These are phyloP conservation scores for Diarsia mendica DNA, from an alignment of 2,888 invertebrate genomes.

Conservation along the genomic window DNA sequence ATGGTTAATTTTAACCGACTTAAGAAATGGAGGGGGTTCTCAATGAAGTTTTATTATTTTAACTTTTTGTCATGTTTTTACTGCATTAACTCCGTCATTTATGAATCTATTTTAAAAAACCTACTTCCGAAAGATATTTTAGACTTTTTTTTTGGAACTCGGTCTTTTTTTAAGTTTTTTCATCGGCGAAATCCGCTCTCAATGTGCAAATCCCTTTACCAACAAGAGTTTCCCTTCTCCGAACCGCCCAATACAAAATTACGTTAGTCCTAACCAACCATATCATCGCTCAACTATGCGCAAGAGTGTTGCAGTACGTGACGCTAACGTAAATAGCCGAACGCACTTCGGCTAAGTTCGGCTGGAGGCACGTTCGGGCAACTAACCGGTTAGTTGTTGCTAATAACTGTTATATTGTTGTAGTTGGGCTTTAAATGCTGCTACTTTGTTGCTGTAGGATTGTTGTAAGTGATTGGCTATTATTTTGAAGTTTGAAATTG, in stretches of 20 bases:
- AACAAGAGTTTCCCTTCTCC: constrained; percentile 28
- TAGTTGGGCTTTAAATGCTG: too few relatives aligned
- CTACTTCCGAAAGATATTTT: too few relatives aligned
- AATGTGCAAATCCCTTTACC: constrained; percentile 9
- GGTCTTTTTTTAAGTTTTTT: not conserved
- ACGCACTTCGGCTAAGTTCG: not conserved
- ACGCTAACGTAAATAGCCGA: constrained; percentile 48
- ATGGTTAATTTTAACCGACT: too few relatives aligned
- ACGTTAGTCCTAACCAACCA: constrained; percentile 27
- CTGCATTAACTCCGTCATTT: too few relatives aligned
- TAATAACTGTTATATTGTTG: constrained; percentile 55
- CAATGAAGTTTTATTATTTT: too few relatives aligned
- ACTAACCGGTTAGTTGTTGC: constrained; percentile 35
- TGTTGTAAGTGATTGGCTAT: constrained; percentile 10
- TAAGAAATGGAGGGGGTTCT: too few relatives aligned
- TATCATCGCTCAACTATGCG: constrained; percentile 49
- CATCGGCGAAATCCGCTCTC: not conserved
- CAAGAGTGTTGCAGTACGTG: constrained; percentile 55
- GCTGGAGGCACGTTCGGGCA: constrained; percentile 51
- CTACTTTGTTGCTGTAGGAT: constrained; percentile 41
- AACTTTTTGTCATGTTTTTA: too few relatives aligned
- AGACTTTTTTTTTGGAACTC: too few relatives aligned
- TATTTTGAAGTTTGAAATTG: not conserved
- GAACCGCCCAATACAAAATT: constrained; percentile 47
- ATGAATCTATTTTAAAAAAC: too few relatives aligned